Evolutionary conservation across 2,797 vertebrate species (phyloP).

Genomic region (Catamblyrhynchus diadema): DNA sequence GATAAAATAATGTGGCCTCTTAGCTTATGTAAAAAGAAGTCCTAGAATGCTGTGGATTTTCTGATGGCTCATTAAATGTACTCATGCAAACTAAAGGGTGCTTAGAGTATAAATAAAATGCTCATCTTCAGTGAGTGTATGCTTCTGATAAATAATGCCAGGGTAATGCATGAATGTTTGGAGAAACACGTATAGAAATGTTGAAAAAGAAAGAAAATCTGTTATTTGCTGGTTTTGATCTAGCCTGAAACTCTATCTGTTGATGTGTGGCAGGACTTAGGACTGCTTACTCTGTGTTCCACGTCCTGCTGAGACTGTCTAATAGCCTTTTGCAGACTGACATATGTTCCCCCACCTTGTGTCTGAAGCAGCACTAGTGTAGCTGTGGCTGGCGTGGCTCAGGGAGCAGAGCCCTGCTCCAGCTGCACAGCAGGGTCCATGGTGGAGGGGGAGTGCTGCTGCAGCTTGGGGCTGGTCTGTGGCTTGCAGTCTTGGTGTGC

Average conservation of each 20-base stretch:
- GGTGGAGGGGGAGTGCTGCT: neutral
- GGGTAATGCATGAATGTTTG: neutral
- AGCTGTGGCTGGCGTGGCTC: neutral
- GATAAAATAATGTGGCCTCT: slow-evolving; percentile 29
- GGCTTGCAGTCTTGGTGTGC: neutral
- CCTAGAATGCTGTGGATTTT: neutral
- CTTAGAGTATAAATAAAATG: neutral
- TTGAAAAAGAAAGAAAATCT: neutral
- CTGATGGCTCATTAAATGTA: slow-evolving; percentile 27
- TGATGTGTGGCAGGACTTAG: neutral
- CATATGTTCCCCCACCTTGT: neutral
- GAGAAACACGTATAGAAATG: neutral
- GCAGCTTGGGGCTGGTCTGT: neutral
- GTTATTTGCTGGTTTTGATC: neutral
- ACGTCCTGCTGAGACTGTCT: neutral
- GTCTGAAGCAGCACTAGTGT: neutral
- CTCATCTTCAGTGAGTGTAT: slow-evolving; percentile 15
- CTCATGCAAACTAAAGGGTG: neutral
- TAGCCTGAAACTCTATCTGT: neutral
- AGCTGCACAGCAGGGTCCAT: neutral
- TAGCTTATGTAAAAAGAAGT: slow-evolving; percentile 20
- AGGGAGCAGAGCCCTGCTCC: neutral
- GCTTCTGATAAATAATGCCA: neutral
- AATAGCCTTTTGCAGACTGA: slow-evolving; percentile 6
- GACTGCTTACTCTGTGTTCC: neutral